Conservation (phyloP, 2,888 invertebrate species). For the Hololepta plana region DNA sequence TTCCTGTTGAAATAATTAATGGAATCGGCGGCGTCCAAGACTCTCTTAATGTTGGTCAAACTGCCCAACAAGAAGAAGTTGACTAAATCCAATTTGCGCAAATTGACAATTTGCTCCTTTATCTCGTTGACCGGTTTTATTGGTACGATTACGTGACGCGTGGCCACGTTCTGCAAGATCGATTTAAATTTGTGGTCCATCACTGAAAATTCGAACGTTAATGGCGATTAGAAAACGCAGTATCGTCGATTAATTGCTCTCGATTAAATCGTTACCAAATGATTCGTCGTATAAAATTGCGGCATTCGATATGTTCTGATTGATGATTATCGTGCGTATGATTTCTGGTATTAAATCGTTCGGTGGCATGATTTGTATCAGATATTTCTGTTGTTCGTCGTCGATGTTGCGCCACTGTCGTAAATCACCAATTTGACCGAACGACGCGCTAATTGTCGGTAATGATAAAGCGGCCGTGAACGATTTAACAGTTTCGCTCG, state of each 20-base stretch:
- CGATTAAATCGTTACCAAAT: conserved; percentile 61
- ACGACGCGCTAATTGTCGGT: conserved; percentile 72
- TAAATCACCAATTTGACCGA: conserved; percentile 69
- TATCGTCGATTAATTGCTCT: too few relatives aligned
- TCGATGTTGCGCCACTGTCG: conserved; percentile 64
- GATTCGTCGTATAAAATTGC: conserved; percentile 80
- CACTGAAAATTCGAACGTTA: too few relatives aligned
- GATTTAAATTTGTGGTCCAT: conserved; percentile 92
- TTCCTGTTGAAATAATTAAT: conserved; percentile 61
- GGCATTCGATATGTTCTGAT: conserved; percentile 78
- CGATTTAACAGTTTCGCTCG: conserved; percentile 72
- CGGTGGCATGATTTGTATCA: conserved; percentile 72
- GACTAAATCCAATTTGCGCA: conserved; percentile 68
- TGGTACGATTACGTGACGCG: conserved; percentile 69
- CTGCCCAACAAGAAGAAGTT: conserved; percentile 77
- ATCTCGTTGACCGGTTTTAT: conserved; percentile 36
- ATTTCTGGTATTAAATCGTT: conserved; percentile 71
- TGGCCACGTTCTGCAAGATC: conserved; percentile 73
- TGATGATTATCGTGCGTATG: conserved; percentile 59
- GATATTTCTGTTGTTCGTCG: conserved; percentile 49
- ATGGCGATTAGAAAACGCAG: conserved; percentile 3
- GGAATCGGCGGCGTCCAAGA: conserved; percentile 39
- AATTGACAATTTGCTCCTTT: conserved; percentile 48
- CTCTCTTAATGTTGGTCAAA: conserved; percentile 41
- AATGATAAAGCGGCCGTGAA: conserved; percentile 61